Evolutionary conservation across 2,797 vertebrate genomes (phyloP), one percentile per base, ranked within the genome.

Genomic region (Sebastes reedi): DNA sequence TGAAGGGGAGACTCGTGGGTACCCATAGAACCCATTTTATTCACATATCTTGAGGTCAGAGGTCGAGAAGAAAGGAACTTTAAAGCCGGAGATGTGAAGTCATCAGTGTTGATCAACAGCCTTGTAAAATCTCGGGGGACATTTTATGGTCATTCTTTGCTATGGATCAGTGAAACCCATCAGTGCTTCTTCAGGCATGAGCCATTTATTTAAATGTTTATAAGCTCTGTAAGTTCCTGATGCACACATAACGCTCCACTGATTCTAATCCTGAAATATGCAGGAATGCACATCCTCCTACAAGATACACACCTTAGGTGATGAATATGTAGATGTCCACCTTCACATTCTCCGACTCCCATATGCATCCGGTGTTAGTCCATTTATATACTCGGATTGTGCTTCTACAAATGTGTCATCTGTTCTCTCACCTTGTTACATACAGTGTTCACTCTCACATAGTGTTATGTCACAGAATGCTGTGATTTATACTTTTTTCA

Each of bases 101-200:
- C 62, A 79, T 72, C 36, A 4, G 59, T 72, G 68, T 75, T 75
- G 81, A 88, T 90, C 84, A 78, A 75, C 64, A 83, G 62, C 71
- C 66, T 77, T 24, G 24, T 85, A n/a, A 85, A 85, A 66, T 69
- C 85, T 58, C 46, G 14, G 18, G 24, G 34, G 68, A 76, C 65
- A 52, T 81, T 90, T 91, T 85, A 90, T 83, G 73, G 77, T 79
- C 71, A 69, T 79, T 87, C 62, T 83, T 75, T 68, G 80, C 36
- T 59, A 73, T 73, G 87, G 89, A 84, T 91, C 89, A 88, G 80
- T 85, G 79, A 81, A 90, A 85, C 72, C 76, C 76, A 85, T 88
- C 85, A 79, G 85, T 56, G 75, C 67, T 77, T 82, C 50, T 76
- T 91, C 82, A 73, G 75, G 85, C 84, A 76, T 82, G 85, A 87